Conservation (phyloP, 1,140 invertebrate species). For the Diorhabda sublineata region DNA sequence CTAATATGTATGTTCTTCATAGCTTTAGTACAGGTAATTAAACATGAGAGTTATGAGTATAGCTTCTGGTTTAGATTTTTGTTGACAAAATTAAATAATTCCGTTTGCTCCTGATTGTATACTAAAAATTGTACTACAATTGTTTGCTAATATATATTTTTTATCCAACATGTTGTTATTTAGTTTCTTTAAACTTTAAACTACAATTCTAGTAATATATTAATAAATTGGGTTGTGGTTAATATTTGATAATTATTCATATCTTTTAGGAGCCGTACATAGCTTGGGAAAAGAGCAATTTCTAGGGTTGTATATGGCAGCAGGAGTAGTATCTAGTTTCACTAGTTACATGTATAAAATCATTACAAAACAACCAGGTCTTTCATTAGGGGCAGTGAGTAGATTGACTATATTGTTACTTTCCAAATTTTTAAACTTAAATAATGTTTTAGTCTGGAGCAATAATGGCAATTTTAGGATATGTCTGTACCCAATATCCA, state of each 20-base stretch:
- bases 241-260: too few relatives aligned
- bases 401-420: conserved; percentile 7
- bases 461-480: conserved; percentile 84
- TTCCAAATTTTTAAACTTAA: conserved; percentile 8
- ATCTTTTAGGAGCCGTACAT: conserved; percentile 58
- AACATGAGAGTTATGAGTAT: not conserved
- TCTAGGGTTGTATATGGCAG: conserved; percentile 82
- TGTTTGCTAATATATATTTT: too few relatives aligned
- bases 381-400: conserved; percentile 89
- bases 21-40: conserved; percentile 66
- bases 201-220: too few relatives aligned
- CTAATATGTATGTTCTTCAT: conserved; percentile 95
- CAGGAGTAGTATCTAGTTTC: conserved; percentile 84
- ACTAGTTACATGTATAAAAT: conserved; percentile 80
- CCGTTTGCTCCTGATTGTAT: too few relatives aligned
- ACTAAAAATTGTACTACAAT: too few relatives aligned
- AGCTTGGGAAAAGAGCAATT: conserved; percentile 90
- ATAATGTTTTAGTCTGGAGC: conserved; percentile 76
- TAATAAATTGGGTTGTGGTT: too few relatives aligned
- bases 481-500: conserved; percentile 82
- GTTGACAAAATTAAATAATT: too few relatives aligned
- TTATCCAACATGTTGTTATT: too few relatives aligned
- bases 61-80: not conserved
- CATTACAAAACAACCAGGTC: conserved; percentile 57
- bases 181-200: too few relatives aligned